Conservation (phyloP, 2,113 vertebrate species). For the Apodemus sylvaticus region DNA sequence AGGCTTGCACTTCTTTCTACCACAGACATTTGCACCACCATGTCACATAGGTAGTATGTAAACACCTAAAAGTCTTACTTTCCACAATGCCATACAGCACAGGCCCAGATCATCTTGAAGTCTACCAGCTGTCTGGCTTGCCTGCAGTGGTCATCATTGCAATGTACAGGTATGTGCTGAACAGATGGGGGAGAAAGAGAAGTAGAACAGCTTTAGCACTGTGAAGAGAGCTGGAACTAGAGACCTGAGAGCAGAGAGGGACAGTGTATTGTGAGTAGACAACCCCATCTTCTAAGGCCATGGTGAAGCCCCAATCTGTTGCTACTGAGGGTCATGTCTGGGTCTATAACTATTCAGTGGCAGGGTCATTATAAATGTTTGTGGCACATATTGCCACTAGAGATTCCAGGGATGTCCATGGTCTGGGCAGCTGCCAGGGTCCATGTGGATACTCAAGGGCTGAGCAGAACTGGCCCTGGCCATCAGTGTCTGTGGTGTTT, state of each 20-base stretch:
- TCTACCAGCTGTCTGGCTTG: not conserved
- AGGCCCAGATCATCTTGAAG: not conserved
- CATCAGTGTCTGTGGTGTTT: not conserved
- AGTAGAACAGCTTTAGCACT: not conserved
- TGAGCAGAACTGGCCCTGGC: not conserved
- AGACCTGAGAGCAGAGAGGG: not conserved
- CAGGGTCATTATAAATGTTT: not conserved
- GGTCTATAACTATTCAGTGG: not conserved
- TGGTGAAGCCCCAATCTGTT: not conserved
- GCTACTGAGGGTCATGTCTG: not conserved
- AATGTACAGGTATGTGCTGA: not conserved
- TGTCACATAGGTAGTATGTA: not conserved
- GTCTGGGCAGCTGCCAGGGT: not conserved
- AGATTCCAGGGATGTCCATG: not conserved
- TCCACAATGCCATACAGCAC: not conserved
- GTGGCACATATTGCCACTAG: not conserved
- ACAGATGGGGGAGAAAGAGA: not conserved
- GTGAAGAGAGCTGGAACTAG: not conserved
- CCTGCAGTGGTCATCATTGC: not conserved
- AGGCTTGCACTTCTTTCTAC: too few species aligned
- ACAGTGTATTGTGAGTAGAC: not conserved
- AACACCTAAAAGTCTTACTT: not conserved
- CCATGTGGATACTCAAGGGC: not conserved
- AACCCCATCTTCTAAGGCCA: not conserved
- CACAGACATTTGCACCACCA: not conserved